Conservation (phyloP, 2,888 invertebrate species). For the Drosophila conformis region DNA sequence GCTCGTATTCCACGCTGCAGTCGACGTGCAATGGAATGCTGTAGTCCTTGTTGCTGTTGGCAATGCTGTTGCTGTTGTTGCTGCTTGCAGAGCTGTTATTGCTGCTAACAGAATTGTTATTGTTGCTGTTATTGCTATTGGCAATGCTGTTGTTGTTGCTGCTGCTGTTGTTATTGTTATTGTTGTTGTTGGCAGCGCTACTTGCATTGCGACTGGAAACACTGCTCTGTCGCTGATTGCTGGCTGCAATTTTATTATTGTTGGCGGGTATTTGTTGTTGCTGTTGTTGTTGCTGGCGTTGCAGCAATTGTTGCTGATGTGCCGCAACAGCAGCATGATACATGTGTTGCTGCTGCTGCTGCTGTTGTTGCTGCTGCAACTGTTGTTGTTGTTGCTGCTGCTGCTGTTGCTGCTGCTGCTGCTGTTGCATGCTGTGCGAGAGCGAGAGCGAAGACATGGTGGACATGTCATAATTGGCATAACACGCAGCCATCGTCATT, state of each 20-base stretch:
- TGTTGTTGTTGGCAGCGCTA: constrained; percentile 27
- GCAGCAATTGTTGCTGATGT: constrained; percentile 70
- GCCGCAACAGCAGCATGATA: constrained; percentile 69
- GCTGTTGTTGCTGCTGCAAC: constrained; percentile 55
- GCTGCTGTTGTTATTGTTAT: constrained; percentile 4
- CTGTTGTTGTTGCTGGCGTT: constrained; percentile 62
- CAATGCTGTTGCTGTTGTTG: constrained; percentile 78
- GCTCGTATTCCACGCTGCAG: constrained; percentile 96
- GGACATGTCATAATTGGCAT: constrained; percentile 85
- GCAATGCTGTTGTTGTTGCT: constrained; percentile 59
- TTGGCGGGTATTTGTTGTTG: constrained; percentile 52
- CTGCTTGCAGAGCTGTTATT: constrained; percentile 84
- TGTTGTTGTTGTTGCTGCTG: constrained; percentile 58
- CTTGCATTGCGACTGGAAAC: constrained; percentile 21
- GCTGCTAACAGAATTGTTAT: constrained; percentile 82
- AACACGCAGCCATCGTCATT: constrained; percentile 85
- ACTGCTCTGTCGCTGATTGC: constrained; percentile 46
- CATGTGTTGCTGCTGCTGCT: constrained; percentile 65
- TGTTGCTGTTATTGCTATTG: constrained; percentile 65
- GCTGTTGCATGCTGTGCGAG: constrained; percentile 82
- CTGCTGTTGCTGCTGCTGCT: constrained; percentile 64
- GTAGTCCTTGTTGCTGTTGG: constrained; percentile 89
- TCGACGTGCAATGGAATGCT: constrained; percentile 94
- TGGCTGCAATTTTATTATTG: constrained; percentile 44
- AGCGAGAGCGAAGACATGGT: constrained; percentile 70